Evolutionary conservation across 2,888 invertebrate genomes (phyloP).

Genomic region (Ochlodes sylvanus): DNA sequence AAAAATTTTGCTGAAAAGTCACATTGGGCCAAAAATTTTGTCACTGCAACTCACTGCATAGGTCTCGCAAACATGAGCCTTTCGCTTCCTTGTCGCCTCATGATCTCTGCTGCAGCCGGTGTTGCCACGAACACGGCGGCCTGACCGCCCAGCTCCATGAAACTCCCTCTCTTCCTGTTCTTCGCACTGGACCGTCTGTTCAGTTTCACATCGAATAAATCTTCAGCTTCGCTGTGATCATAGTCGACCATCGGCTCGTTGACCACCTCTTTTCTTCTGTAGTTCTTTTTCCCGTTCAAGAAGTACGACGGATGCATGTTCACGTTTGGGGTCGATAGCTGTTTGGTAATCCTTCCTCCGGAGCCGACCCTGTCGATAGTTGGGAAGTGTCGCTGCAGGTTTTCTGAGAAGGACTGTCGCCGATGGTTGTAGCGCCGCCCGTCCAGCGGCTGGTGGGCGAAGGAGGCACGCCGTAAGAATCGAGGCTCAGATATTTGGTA

Average conservation of each 20-base stretch:
- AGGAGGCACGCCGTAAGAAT: conserved; percentile 71
- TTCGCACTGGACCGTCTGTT: conserved; percentile 64
- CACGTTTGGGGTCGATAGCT: conserved; percentile 73
- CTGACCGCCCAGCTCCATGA: conserved; percentile 73
- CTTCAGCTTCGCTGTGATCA: conserved; percentile 79
- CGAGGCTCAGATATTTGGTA: conserved; percentile 60
- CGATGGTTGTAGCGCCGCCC: conserved; percentile 62
- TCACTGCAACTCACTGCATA: conserved; percentile 47
- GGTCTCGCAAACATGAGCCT: conserved; percentile 69
- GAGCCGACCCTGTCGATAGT: conserved; percentile 64
- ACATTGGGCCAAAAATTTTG: not conserved
- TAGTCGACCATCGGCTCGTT: conserved; percentile 79
- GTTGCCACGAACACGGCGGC: conserved; percentile 74
- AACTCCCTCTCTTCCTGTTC: conserved; percentile 60
- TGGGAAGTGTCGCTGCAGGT: conserved; percentile 72
- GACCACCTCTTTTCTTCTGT: conserved; percentile 67
- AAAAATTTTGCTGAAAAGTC: not conserved
- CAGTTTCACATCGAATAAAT: conserved; percentile 73
- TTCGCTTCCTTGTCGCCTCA: conserved; percentile 77
- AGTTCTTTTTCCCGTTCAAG: conserved; percentile 64
- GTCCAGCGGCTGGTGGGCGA: conserved; percentile 63
- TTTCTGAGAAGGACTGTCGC: conserved; percentile 77
- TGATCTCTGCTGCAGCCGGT: conserved; percentile 75
- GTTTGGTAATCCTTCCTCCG: conserved; percentile 60
- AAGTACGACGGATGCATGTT: conserved; percentile 68